These are phyloP conservation scores for Ferdinandea cuprea DNA, from an alignment of 2,888 invertebrate genomes.

Conservation along the genomic window DNA sequence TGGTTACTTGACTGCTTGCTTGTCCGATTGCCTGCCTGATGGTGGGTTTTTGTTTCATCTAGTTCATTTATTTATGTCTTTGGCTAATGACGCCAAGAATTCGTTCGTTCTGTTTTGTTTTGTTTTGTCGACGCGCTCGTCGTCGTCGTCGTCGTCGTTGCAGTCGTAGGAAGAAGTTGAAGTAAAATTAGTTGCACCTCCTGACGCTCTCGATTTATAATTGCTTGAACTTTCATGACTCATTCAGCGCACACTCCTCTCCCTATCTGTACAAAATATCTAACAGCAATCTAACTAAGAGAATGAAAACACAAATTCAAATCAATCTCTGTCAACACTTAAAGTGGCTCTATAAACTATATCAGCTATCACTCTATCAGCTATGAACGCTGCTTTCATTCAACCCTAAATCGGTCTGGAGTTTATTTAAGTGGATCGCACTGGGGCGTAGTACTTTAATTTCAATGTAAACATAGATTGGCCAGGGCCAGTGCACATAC, in stretches of 20 bases:
- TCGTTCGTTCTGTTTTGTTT: conserved; percentile 35
- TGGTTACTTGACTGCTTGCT: conserved; percentile 45
- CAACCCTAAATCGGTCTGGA: conserved; percentile 26
- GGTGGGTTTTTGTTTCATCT: conserved; percentile 62
- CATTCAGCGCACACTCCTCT: conserved; percentile 1
- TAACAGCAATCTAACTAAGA: conserved; percentile 2
- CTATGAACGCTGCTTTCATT: conserved; percentile 6
- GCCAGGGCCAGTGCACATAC: conserved; percentile 11
- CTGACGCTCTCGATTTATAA: conserved; percentile 42
- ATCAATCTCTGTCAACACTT: conserved; percentile 62
- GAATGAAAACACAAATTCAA: conserved; percentile 5
- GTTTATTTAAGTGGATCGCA: conserved; percentile 24
- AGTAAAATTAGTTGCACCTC: conserved; percentile 35
- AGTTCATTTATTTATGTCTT: conserved; percentile 61
- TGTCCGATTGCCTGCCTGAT: conserved; percentile 38
- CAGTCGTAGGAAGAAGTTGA: conserved; percentile 21
- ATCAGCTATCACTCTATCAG: too few species aligned
- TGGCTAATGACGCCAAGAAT: conserved; percentile 63
- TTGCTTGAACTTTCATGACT: conserved; percentile 30
- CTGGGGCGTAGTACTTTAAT: conserved; percentile 16
- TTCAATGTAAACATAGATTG: conserved; percentile 48
- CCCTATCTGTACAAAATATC: too few species aligned
- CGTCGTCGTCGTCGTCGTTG: conserved; percentile 11
- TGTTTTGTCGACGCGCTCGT: too few species aligned
- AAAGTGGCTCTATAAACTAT: conserved; percentile 10